Percentiles rank a stretch among this genome's conserved stretches.
Evolutionary conservation across 1,140 invertebrate genomes (phyloP).

Genomic region (Solenopsis fugax): DNA sequence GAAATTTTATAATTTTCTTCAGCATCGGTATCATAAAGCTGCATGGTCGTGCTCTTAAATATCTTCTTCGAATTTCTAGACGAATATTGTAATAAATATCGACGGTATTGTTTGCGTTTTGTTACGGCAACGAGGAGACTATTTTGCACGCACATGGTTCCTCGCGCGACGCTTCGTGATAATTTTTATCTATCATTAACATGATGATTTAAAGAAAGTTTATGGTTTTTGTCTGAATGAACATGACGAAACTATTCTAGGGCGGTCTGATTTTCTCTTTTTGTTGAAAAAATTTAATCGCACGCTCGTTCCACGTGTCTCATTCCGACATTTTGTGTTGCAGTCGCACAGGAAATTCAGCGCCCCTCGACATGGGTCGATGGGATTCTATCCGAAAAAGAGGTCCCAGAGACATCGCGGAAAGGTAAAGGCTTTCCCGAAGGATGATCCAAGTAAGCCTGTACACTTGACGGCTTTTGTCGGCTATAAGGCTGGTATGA

Average conservation of each 20-base stretch:
- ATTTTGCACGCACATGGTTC: conserved; percentile 16
- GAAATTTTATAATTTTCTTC: conserved; percentile 1
- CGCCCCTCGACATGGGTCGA: conserved; percentile 99
- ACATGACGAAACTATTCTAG: conserved; percentile 86
- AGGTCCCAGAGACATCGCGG: conserved; percentile 97
- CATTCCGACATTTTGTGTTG: conserved; percentile 82
- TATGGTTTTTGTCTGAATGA: conserved; percentile 80
- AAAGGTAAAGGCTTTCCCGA: conserved; percentile 99
- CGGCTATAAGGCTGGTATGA: conserved; percentile 99
- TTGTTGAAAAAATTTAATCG: neutral
- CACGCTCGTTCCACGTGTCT: neutral
- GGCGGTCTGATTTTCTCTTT: conserved; percentile 85
- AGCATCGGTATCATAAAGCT: neutral
- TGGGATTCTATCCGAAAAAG: conserved; percentile 99
- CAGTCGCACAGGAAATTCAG: conserved; percentile 99
- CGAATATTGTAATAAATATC: neutral
- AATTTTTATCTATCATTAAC: neutral
- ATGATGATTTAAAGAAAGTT: conserved; percentile 71
- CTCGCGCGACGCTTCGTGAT: neutral
- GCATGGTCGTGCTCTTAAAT: neutral
- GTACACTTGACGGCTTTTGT: conserved; percentile 99
- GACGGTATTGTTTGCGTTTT: neutral
- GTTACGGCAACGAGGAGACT: neutral
- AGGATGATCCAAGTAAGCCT: conserved; percentile 98
- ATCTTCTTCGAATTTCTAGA: neutral